A percentile compares a stretch with the other conserved stretches of the same genome.
Conservation (phyloP, 1,140 invertebrate species). For the Calliphora vicina region DNA sequence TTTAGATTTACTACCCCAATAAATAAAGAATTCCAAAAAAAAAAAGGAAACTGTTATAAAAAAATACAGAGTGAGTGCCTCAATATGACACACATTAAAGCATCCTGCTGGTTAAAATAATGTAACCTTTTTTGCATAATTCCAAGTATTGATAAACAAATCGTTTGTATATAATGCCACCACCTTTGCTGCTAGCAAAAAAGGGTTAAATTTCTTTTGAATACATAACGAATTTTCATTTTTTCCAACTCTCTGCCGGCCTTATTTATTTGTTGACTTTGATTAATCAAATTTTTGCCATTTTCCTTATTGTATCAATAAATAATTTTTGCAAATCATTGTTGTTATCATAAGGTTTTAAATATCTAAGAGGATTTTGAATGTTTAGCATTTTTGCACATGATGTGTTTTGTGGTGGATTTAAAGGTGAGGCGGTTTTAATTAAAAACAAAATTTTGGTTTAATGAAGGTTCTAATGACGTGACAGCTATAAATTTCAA, state of each 20-base stretch:
- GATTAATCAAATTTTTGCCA: background rate
- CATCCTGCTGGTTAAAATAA: no score
- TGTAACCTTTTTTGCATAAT: no score
- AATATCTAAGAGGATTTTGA: slow-evolving; percentile 1
- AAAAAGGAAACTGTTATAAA: no score
- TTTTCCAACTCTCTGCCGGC: background rate
- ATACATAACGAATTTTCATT: background rate
- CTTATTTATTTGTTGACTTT: slow-evolving; percentile 3
- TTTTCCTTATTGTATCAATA: no score
- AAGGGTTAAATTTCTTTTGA: background rate
- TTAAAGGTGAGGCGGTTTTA: background rate
- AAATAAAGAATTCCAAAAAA: no score
- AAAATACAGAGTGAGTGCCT: no score
- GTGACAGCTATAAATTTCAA: background rate
- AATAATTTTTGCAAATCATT: slow-evolving; percentile 4
- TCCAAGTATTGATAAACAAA: no score
- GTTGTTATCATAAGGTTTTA: background rate
- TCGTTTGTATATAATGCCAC: no score
- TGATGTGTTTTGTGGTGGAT: background rate
- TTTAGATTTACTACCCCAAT: no score
- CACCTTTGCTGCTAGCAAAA: background rate
- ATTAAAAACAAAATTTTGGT: background rate
- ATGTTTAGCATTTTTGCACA: background rate
- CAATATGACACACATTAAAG: no score
- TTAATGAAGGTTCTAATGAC: background rate